Percentiles rank a stretch among this genome's conserved stretches.
Conservation (phyloP, 2,888 invertebrate genomes). For the Agonum fuliginosum region DNA sequence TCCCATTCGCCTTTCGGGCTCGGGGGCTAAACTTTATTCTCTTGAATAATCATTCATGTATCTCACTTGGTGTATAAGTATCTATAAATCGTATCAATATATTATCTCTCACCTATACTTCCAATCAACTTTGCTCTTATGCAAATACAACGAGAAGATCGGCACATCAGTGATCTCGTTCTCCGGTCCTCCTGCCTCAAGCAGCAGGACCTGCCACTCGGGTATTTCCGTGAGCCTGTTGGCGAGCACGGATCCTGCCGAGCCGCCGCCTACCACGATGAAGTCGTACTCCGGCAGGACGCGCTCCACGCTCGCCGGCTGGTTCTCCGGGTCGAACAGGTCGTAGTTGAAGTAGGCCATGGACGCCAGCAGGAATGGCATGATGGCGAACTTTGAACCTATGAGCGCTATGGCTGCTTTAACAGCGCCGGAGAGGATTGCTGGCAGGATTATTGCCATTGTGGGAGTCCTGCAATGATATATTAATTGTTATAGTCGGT, state of each 20-base stretch:
- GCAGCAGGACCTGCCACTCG: conserved; percentile 85
- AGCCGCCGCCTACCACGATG: conserved; percentile 87
- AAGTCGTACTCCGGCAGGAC: conserved; percentile 87
- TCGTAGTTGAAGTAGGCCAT: conserved; percentile 91
- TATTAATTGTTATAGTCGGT: too few relatives aligned
- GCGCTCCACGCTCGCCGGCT: conserved; percentile 79
- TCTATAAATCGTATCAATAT: too few relatives aligned
- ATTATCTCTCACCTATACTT: conserved; percentile 81
- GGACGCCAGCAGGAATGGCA: conserved; percentile 84
- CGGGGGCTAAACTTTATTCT: too few relatives aligned
- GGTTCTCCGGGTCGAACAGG: conserved; percentile 88
- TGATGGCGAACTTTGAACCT: conserved; percentile 82
- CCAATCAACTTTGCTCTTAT: conserved; percentile 94
- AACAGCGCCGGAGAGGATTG: conserved; percentile 78
- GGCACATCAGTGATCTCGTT: conserved; percentile 92
- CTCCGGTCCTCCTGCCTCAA: conserved; percentile 92
- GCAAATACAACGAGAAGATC: conserved; percentile 88
- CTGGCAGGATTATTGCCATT: conserved; percentile 71
- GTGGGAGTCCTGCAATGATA: too few relatives aligned
- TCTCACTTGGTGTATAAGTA: too few relatives aligned
- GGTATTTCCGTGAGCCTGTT: conserved; percentile 86
- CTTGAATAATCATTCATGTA: too few relatives aligned
- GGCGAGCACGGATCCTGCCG: conserved; percentile 89
- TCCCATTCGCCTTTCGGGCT: too few relatives aligned
- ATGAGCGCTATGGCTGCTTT: conserved; percentile 83